phyloP scores from a whole-genome alignment of 2,797 vertebrate species.

The Gymnothorax javanicus region DNA sequence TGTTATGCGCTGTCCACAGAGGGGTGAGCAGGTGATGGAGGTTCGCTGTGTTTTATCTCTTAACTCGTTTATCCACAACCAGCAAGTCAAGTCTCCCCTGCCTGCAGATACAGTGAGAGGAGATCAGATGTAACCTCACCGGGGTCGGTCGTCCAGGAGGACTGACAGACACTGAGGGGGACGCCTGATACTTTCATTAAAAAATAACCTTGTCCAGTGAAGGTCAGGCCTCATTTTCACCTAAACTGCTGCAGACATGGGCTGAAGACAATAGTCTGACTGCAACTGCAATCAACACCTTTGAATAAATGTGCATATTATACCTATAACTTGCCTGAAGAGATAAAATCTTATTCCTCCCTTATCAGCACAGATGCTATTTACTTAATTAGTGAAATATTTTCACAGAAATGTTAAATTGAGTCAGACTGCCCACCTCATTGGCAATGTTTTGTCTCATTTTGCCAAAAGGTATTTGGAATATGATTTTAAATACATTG shows the following conservation, averaged over 20 bases:
- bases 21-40: too few species aligned
- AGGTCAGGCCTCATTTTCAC: neutral
- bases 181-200: neutral
- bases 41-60: too few species aligned
- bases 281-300: neutral
- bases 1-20: too few species aligned
- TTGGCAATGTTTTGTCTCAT: too few species aligned
- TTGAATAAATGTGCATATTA: neutral
- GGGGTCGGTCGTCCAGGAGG: neutral
- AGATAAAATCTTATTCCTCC: too few species aligned
- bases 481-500: neutral
- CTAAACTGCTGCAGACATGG: neutral
- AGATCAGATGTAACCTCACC: neutral
- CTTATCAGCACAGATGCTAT: too few species aligned
- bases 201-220: constrained; percentile 1
- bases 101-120: neutral
- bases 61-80: neutral
- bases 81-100: too few species aligned
- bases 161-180: neutral
- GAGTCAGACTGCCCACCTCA: too few species aligned
- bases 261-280: neutral
- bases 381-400: too few species aligned
- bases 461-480: neutral
- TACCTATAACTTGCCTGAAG: too few species aligned
- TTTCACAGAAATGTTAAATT: too few species aligned